These are phyloP conservation scores for Apamea crenata DNA, from an alignment of 2,888 invertebrate genomes.

Conservation along the genomic window DNA sequence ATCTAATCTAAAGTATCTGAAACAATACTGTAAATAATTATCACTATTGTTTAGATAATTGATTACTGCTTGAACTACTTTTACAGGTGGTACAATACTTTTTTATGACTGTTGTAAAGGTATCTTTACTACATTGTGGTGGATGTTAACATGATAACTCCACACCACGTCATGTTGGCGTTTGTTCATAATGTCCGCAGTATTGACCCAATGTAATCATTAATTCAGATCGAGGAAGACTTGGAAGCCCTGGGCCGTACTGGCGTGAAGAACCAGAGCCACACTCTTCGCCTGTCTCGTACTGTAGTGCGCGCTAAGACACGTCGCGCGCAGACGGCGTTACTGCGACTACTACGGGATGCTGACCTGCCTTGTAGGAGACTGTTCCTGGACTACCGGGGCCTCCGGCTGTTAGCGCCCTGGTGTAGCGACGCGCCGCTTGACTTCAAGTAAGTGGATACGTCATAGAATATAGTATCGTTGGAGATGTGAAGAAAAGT, in stretches of 20 bases:
- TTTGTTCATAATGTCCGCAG: neutral
- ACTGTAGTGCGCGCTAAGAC: constrained; percentile 98
- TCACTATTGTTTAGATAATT: neutral
- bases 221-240: constrained; percentile 94
- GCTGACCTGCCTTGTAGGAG: constrained; percentile 95
- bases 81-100: neutral
- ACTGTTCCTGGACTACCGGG: constrained; percentile 98
- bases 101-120: neutral
- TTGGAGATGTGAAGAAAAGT: neutral
- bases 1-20: neutral
- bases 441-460: constrained; percentile 82
- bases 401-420: constrained; percentile 96
- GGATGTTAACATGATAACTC: neutral
- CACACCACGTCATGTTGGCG: neutral
- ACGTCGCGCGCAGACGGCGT: constrained; percentile 93
- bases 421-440: constrained; percentile 96
- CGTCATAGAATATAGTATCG: neutral
- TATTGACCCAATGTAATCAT: neutral
- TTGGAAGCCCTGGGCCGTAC: constrained; percentile 94
- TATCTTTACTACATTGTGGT: neutral
- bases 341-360: constrained; percentile 94
- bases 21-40: neutral
- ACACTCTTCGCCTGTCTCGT: constrained; percentile 96
- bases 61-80: neutral
- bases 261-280: constrained; percentile 96